Percentiles rank a stretch among this genome's conserved stretches.
Evolutionary conservation across 1,140 invertebrate species (phyloP).

Genomic region (Nebria ingens): DNA sequence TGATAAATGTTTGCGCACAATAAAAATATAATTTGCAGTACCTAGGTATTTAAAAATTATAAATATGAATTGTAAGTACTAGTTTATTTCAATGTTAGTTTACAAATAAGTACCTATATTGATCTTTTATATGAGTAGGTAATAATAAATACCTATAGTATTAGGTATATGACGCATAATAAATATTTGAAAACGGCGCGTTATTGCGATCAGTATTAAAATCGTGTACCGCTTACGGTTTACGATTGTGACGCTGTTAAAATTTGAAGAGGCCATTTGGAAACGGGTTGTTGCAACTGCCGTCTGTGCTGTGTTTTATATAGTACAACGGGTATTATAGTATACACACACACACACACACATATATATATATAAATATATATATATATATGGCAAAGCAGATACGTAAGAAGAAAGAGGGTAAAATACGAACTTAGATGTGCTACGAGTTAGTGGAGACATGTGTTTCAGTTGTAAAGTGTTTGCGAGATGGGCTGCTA

Average conservation of each 20-base stretch:
- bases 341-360: too few species aligned
- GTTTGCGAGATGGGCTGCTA: neutral
- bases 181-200: neutral
- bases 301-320: neutral
- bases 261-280: constrained; percentile 7
- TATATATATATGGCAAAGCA: neutral
- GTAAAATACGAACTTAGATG: too few species aligned
- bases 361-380: too few species aligned
- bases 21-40: too few species aligned
- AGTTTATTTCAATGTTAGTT: neutral
- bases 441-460: constrained; percentile 8
- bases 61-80: too few species aligned
- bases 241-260: constrained; percentile 6
- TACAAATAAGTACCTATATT: neutral
- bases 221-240: neutral
- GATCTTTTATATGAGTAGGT: neutral
- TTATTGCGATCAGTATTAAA: constrained; percentile 6
- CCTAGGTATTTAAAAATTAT: too few species aligned
- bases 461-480: constrained; percentile 6
- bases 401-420: neutral
- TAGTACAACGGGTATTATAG: too few species aligned
- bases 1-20: too few species aligned
- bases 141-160: neutral
- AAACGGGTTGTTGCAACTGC: neutral
- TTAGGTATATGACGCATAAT: neutral